A percentile compares a stretch with the other conserved stretches of the same genome.
Conservation (phyloP, 2,797 vertebrate genomes). For the Typhlichthys subterraneus region DNA sequence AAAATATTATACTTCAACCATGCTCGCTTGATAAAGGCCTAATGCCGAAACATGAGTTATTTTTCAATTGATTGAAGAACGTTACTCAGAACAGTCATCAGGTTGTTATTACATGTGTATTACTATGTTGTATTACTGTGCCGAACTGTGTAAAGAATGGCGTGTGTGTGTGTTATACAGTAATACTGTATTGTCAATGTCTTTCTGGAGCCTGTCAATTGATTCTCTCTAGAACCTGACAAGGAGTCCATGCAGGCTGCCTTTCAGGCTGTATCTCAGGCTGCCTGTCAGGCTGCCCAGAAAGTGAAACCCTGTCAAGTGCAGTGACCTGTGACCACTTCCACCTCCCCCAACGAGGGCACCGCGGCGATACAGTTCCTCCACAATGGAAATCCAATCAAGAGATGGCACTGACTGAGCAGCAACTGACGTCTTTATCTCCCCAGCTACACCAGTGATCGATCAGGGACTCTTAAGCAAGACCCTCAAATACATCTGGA, state of each 20-base stretch:
- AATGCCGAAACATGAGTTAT: too few relatives aligned
- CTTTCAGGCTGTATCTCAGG: too few relatives aligned
- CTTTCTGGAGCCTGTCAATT: too few relatives aligned
- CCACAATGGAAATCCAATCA: slow-evolving; percentile 81
- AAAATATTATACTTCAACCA: too few relatives aligned
- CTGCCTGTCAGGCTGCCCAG: slow-evolving; percentile 46
- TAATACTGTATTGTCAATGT: too few relatives aligned
- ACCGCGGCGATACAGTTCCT: slow-evolving; percentile 67
- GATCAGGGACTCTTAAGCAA: slow-evolving; percentile 29
- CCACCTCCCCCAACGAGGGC: slow-evolving; percentile 48
- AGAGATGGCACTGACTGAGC: slow-evolving; percentile 59
- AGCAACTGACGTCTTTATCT: slow-evolving; percentile 36
- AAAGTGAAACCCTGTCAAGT: slow-evolving; percentile 60
- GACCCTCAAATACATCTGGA: slow-evolving; percentile 53
- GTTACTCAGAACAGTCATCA: too few relatives aligned
- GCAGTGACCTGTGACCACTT: slow-evolving; percentile 58
- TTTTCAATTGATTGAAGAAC: too few relatives aligned
- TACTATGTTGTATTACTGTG: not conserved
- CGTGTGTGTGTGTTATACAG: not conserved
- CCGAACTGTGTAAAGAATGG: not conserved
- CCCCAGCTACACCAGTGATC: slow-evolving; percentile 35
- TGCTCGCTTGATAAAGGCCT: too few relatives aligned
- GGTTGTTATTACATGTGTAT: not conserved
- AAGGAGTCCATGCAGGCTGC: too few relatives aligned
- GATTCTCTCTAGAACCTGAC: too few relatives aligned